phyloP scores from a whole-genome alignment of 2,888 invertebrate species.

The Diplolepis rosae region DNA sequence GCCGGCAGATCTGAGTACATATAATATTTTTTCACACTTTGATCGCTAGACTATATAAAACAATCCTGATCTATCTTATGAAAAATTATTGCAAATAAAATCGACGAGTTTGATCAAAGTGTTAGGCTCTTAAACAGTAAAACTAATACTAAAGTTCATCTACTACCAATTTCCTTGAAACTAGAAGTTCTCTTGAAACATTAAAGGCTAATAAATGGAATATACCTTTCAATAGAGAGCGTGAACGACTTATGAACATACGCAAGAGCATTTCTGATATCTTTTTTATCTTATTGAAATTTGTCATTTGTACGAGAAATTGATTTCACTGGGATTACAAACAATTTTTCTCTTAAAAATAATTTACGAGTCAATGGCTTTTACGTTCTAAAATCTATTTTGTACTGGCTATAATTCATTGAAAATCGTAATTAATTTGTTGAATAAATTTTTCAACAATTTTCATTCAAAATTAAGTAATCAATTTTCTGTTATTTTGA shows the following conservation, averaged over 20 bases:
- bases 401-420: conserved; percentile 8
- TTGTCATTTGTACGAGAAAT: not conserved
- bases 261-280: not conserved
- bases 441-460: conserved; percentile 4
- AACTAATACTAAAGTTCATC: conserved; percentile 10
- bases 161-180: conserved; percentile 13
- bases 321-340: not conserved
- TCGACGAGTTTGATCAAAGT: conserved; percentile 5
- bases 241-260: not conserved
- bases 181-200: conserved; percentile 7
- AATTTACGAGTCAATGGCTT: not conserved
- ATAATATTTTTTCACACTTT: conserved; percentile 4
- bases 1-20: conserved; percentile 4
- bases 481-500: conserved; percentile 2
- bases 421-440: not conserved
- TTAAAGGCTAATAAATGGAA: conserved; percentile 5
- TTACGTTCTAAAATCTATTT: conserved; percentile 19
- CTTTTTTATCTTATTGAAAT: not conserved
- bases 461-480: not conserved
- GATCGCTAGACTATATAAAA: conserved; percentile 1
- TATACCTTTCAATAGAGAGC: not conserved
- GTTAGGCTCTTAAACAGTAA: not conserved
- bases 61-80: not conserved
- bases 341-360: not conserved
- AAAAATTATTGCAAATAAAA: conserved; percentile 26